These are phyloP conservation scores for Drosophila rufa DNA, from an alignment of 1,140 invertebrate genomes.

Conservation along the genomic window DNA sequence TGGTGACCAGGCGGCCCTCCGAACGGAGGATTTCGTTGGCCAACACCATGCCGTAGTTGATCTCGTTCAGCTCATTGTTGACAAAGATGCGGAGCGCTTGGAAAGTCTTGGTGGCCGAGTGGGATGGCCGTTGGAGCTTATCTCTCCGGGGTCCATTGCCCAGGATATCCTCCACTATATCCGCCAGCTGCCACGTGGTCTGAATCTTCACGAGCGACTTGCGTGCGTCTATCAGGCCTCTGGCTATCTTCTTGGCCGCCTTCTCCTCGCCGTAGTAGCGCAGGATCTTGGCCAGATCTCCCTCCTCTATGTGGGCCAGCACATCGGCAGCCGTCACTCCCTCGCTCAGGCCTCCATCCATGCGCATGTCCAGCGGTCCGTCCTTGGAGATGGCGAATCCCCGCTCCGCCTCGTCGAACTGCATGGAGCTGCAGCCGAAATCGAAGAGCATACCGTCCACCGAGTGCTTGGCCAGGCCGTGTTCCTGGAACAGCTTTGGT, in stretches of 20 bases:
- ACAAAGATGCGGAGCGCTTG: constrained; percentile 98
- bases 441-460: constrained; percentile 97
- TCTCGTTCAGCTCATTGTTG: constrained; percentile 98
- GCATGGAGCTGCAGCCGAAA: constrained; percentile 98
- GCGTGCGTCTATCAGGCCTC: constrained; percentile 94
- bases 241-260: constrained; percentile 93
- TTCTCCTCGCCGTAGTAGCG: constrained; percentile 97
- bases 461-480: constrained; percentile 87
- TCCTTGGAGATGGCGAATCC: constrained; percentile 94
- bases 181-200: constrained; percentile 93
- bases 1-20: constrained; percentile 91
- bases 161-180: constrained; percentile 89
- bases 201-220: constrained; percentile 92
- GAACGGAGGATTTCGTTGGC: constrained; percentile 92
- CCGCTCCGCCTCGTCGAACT: constrained; percentile 92
- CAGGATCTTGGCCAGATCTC: constrained; percentile 92
- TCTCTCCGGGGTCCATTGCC: constrained; percentile 87
- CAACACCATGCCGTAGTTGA: constrained; percentile 94
- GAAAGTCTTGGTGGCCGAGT: constrained; percentile 96
- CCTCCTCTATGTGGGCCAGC: constrained; percentile 91
- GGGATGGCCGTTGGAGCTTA: constrained; percentile 90
- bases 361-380: constrained; percentile 97
- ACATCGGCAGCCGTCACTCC: constrained; percentile 94
- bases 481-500: constrained; percentile 88
- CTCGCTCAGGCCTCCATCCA: constrained; percentile 91